phyloP scores from a whole-genome alignment of 2,113 vertebrate genomes.

The Limnothrissa miodon region DNA sequence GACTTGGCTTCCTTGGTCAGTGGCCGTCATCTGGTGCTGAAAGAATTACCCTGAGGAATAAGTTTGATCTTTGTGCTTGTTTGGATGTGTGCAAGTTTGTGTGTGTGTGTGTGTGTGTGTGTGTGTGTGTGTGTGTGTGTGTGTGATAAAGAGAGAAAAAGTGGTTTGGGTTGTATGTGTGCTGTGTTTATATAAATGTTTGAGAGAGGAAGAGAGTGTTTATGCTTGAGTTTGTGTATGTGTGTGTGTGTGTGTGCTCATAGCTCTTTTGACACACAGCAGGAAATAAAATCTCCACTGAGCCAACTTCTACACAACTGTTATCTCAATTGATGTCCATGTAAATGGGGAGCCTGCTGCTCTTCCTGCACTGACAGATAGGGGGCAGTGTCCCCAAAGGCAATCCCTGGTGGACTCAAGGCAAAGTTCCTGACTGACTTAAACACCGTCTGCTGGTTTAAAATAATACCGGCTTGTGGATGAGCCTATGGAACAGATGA shows the following conservation, averaged over 20 bases:
- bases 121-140: neutral
- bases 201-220: neutral
- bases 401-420: constrained; percentile 32
- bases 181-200: too few species aligned
- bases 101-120: neutral
- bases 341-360: neutral
- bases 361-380: constrained; percentile 45
- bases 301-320: neutral
- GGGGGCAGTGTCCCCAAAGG: constrained; percentile 71
- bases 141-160: neutral
- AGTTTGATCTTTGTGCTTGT: neutral
- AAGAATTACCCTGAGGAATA: neutral
- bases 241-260: neutral
- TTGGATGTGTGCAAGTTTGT: neutral
- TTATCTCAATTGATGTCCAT: neutral
- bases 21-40: neutral
- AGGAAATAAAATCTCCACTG: neutral
- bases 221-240: neutral
- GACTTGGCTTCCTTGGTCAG: neutral
- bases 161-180: neutral
- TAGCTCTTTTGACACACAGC: neutral
- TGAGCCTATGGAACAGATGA: neutral
- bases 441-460: neutral
- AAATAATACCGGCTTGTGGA: neutral
- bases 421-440: neutral